phyloP scores from a whole-genome alignment of 2,113 vertebrate genomes.

The Chionodraco myersi region DNA sequence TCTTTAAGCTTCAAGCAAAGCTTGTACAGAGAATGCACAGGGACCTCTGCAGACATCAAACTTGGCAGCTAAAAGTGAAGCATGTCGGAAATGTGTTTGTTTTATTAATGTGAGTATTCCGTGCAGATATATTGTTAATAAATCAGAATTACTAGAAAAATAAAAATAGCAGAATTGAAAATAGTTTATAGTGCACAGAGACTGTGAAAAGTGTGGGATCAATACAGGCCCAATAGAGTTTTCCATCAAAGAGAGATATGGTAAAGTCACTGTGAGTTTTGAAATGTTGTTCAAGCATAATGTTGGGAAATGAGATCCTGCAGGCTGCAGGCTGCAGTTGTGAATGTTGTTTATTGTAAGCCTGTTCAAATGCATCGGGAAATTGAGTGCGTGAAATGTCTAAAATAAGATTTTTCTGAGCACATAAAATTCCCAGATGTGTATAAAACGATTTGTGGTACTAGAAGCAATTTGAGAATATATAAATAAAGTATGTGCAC shows the following conservation, averaged over 20 bases:
- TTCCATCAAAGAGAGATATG: neutral
- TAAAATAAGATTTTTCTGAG: neutral
- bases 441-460: neutral
- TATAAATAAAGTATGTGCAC: neutral
- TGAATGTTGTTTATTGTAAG: conserved; percentile 37
- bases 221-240: conserved; percentile 4
- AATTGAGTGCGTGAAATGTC: conserved; percentile 8
- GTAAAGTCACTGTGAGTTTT: conserved; percentile 1
- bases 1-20: conserved; percentile 50
- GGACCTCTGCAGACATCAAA: conserved; percentile 33
- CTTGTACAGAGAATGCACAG: conserved; percentile 23
- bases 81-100: conserved; percentile 21
- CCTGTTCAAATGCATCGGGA: conserved; percentile 26
- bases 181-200: neutral
- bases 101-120: conserved; percentile 23
- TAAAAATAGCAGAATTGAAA: neutral
- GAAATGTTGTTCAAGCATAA: conserved; percentile 11
- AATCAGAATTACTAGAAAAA: conserved; percentile 8
- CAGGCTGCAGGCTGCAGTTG: conserved; percentile 22
- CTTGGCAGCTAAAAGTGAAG: conserved; percentile 35
- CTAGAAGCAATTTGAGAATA: neutral
- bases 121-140: neutral
- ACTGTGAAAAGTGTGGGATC: neutral
- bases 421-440: conserved; percentile 9
- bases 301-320: conserved; percentile 32